Conservation (phyloP, 2,888 invertebrate genomes). For the Sesia bembeciformis region DNA sequence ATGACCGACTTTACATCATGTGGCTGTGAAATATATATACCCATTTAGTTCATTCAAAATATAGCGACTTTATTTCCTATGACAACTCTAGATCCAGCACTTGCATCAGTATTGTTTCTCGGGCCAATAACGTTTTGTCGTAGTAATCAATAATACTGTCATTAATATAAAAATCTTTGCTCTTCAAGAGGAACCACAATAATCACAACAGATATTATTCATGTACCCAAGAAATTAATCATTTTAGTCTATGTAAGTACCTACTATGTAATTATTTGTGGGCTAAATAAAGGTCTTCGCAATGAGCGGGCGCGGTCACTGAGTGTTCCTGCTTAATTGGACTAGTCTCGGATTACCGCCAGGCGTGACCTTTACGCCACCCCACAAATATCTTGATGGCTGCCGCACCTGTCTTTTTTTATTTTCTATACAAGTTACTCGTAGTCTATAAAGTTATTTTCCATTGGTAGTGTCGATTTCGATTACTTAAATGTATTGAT, state of each 20-base stretch:
- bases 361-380: conserved; percentile 36
- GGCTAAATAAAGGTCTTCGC: conserved; percentile 1
- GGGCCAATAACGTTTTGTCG: too few species aligned
- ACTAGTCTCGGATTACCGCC: conserved; percentile 34
- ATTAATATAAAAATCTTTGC: too few species aligned
- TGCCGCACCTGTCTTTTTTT: conserved; percentile 26
- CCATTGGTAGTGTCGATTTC: too few species aligned
- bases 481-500: not conserved
- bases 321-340: conserved; percentile 26
- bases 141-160: too few species aligned
- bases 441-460: not conserved
- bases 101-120: too few species aligned
- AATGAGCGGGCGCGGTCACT: conserved; percentile 17
- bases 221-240: not conserved
- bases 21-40: too few species aligned
- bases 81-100: too few species aligned
- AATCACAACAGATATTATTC: too few species aligned
- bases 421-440: not conserved
- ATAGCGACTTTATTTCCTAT: too few species aligned
- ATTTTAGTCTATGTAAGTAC: not conserved
- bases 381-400: conserved; percentile 22
- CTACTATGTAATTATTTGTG: not conserved
- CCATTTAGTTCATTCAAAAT: too few species aligned
- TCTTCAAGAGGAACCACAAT: too few species aligned
- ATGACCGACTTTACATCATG: not conserved